Evolutionary conservation across 2,888 invertebrate genomes (phyloP).

Genomic region (Rhingia rostrata): DNA sequence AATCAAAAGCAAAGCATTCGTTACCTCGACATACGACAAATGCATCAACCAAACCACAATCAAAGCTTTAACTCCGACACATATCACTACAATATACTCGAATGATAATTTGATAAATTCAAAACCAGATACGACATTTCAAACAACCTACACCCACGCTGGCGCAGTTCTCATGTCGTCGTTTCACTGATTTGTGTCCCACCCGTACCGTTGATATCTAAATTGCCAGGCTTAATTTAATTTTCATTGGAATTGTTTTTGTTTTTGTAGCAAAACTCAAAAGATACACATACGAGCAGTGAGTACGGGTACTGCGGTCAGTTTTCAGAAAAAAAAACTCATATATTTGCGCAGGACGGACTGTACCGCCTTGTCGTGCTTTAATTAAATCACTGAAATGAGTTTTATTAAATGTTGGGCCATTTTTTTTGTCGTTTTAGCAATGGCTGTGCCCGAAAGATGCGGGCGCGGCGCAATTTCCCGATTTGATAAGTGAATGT

Average conservation of each 20-base stretch:
- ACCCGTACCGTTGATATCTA: constrained; percentile 57
- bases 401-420: constrained; percentile 18
- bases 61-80: constrained; percentile 5
- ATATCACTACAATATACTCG: constrained; percentile 34
- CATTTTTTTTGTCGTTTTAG: constrained; percentile 14
- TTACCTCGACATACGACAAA: neutral
- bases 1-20: neutral
- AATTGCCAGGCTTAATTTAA: constrained; percentile 69
- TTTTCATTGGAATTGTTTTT: constrained; percentile 62
- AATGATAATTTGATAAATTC: constrained; percentile 56
- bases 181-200: constrained; percentile 19
- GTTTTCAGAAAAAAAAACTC: constrained; percentile 19
- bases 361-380: constrained; percentile 35
- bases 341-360: constrained; percentile 21
- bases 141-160: constrained; percentile 31
- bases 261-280: constrained; percentile 58
- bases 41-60: neutral
- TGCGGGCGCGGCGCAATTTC: constrained; percentile 60
- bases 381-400: constrained; percentile 65
- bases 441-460: constrained; percentile 18
- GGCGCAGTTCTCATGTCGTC: constrained; percentile 30
- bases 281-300: constrained; percentile 24
- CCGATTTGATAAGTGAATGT: constrained; percentile 55
- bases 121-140: constrained; percentile 57
- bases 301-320: constrained; percentile 12